Evolutionary conservation across 2,888 invertebrate species (phyloP).

Genomic region (Lissocephala sabroskyi): DNA sequence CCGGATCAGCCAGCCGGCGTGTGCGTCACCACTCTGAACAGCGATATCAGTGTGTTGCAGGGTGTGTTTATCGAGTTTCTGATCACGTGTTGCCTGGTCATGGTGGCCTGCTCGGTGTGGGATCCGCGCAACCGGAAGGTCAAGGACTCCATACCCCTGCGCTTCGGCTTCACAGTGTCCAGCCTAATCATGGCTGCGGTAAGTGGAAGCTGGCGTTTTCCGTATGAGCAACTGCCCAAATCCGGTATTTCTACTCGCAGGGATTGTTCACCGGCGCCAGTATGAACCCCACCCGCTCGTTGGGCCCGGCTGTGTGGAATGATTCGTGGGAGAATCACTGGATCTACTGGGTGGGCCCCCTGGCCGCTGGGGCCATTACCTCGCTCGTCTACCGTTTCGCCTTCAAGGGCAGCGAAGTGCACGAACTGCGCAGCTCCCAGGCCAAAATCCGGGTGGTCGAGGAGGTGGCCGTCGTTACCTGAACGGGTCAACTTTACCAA

Average conservation of each 20-base stretch:
- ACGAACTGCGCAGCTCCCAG: conserved; percentile 25
- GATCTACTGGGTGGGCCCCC: conserved; percentile 81
- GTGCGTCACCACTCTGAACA: conserved; percentile 77
- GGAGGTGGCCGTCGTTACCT: no score
- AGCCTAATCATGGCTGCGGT: conserved; percentile 79
- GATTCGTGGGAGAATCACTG: conserved; percentile 80
- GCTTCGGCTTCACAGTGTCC: conserved; percentile 79
- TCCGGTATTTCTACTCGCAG: conserved; percentile 24
- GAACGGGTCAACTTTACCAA: no score
- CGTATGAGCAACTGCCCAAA: background rate
- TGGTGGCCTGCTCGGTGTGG: conserved; percentile 80
- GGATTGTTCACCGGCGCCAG: conserved; percentile 76
- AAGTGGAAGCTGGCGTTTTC: conserved; percentile 42
- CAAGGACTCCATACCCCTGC: conserved; percentile 77
- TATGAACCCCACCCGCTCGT: conserved; percentile 80
- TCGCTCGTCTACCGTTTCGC: conserved; percentile 71
- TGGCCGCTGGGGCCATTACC: conserved; percentile 70
- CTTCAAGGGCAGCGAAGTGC: conserved; percentile 52
- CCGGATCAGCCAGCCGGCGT: conserved; percentile 50
- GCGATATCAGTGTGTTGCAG: conserved; percentile 73
- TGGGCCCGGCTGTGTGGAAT: conserved; percentile 82
- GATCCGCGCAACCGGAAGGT: conserved; percentile 78
- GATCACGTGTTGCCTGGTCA: conserved; percentile 77
- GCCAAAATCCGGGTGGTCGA: conserved; percentile 34
- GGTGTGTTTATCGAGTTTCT: conserved; percentile 77